Conservation (phyloP, 1,140 invertebrate species). For the Pteromalus puparum region DNA sequence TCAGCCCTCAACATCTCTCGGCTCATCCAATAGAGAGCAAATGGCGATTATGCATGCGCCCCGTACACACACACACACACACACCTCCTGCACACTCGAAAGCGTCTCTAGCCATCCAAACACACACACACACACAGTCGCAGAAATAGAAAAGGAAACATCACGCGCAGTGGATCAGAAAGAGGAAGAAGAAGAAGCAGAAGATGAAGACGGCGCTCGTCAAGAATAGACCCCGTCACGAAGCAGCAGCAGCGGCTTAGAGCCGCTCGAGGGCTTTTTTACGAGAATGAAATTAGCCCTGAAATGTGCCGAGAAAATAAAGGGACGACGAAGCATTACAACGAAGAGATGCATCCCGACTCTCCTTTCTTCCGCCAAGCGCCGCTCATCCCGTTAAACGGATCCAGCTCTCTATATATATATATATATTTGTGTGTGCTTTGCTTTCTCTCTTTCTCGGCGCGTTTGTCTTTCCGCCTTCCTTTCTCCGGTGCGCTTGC, state of each 20-base stretch:
- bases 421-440: neutral
- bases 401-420: slow-evolving; percentile 49
- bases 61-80: neutral
- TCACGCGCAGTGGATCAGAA: neutral
- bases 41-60: slow-evolving; percentile 35
- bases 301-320: slow-evolving; percentile 61
- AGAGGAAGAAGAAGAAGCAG: slow-evolving; percentile 21
- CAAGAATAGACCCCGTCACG: slow-evolving; percentile 39
- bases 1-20: slow-evolving; percentile 4
- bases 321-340: neutral
- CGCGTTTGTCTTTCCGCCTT: slow-evolving; percentile 42
- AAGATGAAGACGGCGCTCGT: slow-evolving; percentile 9
- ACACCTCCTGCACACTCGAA: neutral
- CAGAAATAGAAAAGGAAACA: slow-evolving; percentile 4
- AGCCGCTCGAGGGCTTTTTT: slow-evolving; percentile 52
- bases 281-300: slow-evolving; percentile 62
- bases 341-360: slow-evolving; percentile 9
- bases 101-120: slow-evolving; percentile 33
- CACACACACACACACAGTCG: neutral
- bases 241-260: slow-evolving; percentile 13
- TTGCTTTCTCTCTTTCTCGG: slow-evolving; percentile 32
- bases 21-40: slow-evolving; percentile 19
- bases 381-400: slow-evolving; percentile 60
- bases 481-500: slow-evolving; percentile 14
- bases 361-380: slow-evolving; percentile 46